phyloP scores from a whole-genome alignment of 2,113 vertebrate species.

The Nyctereutes procyonoides region DNA sequence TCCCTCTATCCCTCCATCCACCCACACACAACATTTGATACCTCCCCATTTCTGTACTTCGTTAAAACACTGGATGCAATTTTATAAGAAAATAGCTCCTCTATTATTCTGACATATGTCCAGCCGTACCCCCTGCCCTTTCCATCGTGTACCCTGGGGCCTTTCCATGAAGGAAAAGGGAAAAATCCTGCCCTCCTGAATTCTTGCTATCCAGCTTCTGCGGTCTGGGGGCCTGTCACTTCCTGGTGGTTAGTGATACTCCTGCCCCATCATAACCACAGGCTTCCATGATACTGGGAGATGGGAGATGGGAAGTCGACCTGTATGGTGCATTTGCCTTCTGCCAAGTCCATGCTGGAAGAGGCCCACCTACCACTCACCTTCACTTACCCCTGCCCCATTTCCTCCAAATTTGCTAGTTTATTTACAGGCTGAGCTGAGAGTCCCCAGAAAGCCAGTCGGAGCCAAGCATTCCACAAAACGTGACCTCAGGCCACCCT shows the following conservation, averaged over 20 bases:
- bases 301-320: background rate
- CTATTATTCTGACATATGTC: background rate
- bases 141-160: accelerated
- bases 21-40: background rate
- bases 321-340: background rate
- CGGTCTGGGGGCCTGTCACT: background rate
- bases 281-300: background rate
- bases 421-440: background rate
- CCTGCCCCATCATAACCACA: background rate
- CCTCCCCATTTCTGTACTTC: background rate
- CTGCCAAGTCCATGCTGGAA: background rate
- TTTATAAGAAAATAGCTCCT: background rate
- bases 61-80: background rate
- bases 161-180: background rate
- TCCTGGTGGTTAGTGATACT: background rate
- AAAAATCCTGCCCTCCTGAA: background rate
- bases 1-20: background rate
- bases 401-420: background rate
- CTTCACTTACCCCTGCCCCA: background rate
- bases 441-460: background rate
- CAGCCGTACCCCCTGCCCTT: background rate
- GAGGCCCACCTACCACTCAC: background rate
- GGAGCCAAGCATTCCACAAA: background rate
- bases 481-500: background rate
- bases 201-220: background rate